Percentiles rank a stretch among this genome's conserved stretches.
Conservation (phyloP, 2,888 invertebrate species). For the Incurvaria masculella region DNA sequence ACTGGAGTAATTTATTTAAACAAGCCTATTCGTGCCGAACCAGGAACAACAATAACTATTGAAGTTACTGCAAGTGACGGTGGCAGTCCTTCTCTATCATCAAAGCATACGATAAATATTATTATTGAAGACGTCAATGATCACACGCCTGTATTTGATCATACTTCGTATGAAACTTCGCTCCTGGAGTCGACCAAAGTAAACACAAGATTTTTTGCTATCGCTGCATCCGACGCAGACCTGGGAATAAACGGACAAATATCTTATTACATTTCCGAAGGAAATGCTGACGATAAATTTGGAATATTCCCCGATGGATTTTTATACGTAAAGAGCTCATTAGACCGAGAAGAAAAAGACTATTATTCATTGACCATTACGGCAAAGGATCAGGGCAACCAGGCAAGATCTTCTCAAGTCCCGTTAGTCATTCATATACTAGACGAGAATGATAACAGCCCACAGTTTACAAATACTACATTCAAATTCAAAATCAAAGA, state of each 20-base stretch:
- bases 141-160: constrained; percentile 92
- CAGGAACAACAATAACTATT: constrained; percentile 65
- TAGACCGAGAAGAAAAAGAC: constrained; percentile 89
- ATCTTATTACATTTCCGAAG: constrained; percentile 79
- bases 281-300: constrained; percentile 82
- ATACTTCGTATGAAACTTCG: constrained; percentile 90
- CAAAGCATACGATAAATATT: constrained; percentile 70
- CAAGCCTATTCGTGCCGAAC: constrained; percentile 72
- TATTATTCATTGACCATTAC: constrained; percentile 87
- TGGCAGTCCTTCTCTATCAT: constrained; percentile 70
- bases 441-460: constrained; percentile 96
- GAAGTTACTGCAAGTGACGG: constrained; percentile 87
- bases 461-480: constrained; percentile 85
- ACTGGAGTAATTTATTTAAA: constrained; percentile 89
- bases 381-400: constrained; percentile 78
- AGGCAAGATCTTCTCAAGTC: constrained; percentile 76
- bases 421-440: constrained; percentile 91
- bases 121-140: constrained; percentile 89
- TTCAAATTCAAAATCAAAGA: constrained; percentile 89
- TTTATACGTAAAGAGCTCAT: constrained; percentile 78
- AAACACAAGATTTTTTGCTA: constrained; percentile 85
- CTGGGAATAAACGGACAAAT: constrained; percentile 76
- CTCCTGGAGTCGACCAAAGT: constrained; percentile 86
- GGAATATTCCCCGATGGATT: constrained; percentile 95
- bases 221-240: constrained; percentile 88